phyloP scores from a whole-genome alignment of 1,140 invertebrate species.

The Monomorium pharaonis region DNA sequence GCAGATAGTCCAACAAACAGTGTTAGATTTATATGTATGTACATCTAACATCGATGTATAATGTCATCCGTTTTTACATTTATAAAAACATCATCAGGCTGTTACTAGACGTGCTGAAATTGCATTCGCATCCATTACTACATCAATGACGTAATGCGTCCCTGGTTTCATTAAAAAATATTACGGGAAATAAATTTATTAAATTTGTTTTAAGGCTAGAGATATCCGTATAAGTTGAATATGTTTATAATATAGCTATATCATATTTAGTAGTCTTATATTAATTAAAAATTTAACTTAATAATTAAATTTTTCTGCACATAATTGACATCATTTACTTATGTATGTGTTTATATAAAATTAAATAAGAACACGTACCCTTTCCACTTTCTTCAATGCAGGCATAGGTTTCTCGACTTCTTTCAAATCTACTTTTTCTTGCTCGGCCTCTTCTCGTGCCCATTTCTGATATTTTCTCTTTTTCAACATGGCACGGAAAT shows the following conservation, averaged over 20 bases:
- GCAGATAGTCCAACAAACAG: background rate
- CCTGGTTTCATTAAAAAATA: background rate
- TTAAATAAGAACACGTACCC: slow-evolving; percentile 87
- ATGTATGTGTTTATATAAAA: background rate
- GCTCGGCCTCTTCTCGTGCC: slow-evolving; percentile 94
- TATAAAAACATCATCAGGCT: slow-evolving; percentile 20
- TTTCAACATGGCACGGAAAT: slow-evolving; percentile 99
- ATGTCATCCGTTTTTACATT: slow-evolving; percentile 25
- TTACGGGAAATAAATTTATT: background rate
- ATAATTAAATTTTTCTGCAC: slow-evolving; percentile 8
- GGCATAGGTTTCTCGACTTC: slow-evolving; percentile 95
- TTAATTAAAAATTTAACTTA: background rate
- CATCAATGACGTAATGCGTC: background rate
- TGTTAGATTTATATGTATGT: slow-evolving; percentile 12
- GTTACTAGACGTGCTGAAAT: slow-evolving; percentile 44
- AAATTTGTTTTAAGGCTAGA: background rate
- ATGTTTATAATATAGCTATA: no score
- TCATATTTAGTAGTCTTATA: no score
- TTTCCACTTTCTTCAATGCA: slow-evolving; percentile 95
- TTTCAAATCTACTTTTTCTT: slow-evolving; percentile 97
- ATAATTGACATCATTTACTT: background rate
- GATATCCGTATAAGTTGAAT: no score
- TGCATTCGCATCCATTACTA: slow-evolving; percentile 19
- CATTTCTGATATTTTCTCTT: slow-evolving; percentile 98
- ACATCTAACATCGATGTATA: background rate